A percentile compares a stretch with the other conserved stretches of the same genome.
Evolutionary conservation across 2,888 invertebrate species (phyloP).

Genomic region (Drosophila meridiana): DNA sequence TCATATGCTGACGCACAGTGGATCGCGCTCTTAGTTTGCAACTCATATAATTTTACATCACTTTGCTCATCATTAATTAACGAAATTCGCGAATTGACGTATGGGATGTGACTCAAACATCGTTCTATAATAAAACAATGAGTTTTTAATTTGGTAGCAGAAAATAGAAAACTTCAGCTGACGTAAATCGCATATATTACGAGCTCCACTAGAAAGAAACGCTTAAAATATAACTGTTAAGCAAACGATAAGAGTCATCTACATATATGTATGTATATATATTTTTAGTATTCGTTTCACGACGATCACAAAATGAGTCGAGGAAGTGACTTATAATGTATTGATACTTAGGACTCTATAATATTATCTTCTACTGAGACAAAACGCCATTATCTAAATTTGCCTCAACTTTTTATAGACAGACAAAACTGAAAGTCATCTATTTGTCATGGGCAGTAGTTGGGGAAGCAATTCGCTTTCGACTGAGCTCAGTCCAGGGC

Average conservation of each 20-base stretch:
- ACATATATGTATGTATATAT: background rate
- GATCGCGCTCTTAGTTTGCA: constrained; percentile 30
- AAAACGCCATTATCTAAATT: background rate
- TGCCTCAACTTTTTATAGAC: background rate
- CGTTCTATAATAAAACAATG: background rate
- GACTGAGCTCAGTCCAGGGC: background rate
- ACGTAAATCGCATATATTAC: constrained; percentile 3
- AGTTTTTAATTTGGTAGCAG: background rate
- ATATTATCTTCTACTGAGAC: background rate
- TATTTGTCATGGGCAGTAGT: background rate
- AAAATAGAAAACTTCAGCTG: constrained; percentile 1
- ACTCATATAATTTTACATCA: constrained; percentile 8
- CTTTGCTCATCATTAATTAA: background rate
- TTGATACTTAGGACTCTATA: background rate
- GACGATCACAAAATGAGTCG: background rate
- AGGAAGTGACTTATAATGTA: background rate
- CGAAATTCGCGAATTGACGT: constrained; percentile 9
- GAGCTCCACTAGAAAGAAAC: background rate
- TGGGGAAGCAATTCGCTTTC: background rate
- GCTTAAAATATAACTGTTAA: background rate
- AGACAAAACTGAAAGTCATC: background rate
- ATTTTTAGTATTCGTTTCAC: constrained; percentile 2
- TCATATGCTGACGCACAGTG: constrained; percentile 62
- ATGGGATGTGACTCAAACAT: background rate
- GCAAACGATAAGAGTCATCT: background rate